Evolutionary conservation across 2,888 invertebrate species (phyloP), one percentile per base, ranked within the genome.

Genomic region (Clistopyga incitator): DNA sequence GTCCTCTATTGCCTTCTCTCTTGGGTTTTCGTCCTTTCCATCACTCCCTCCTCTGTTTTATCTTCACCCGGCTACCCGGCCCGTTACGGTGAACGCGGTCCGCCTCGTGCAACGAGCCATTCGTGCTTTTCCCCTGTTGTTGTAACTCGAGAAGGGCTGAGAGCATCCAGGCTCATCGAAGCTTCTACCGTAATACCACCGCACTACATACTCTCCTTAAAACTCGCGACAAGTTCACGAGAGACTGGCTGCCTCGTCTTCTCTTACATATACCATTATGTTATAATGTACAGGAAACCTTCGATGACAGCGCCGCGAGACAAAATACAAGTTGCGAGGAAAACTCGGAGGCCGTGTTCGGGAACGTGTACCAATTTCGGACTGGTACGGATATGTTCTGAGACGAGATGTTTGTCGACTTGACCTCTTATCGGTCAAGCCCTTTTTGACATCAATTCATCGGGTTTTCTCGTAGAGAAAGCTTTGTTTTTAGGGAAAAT

Each of bases 121-220:
- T 68, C 78, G 45, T 64, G 81, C 79, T 76, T 77, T 67, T 76
- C 74, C 77, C 76, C 50, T 65, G 83, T 80, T 74, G 72, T 64
- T 72, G 81, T 78, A 84, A 84, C 81, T 74, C 74, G 81, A 78
- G 80, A 75, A 68, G 72, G 50, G 74, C 78, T 59, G 68, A 78
- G 65, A 83, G 74, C 77, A 74, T 81, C 74, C 56, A 74, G 74
- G 74, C 77, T 74, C 80, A 64, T 80, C 80, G 83, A 78, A 80
- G 83, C 80, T 83, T 74, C 83, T 52, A 77, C 42, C 54, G 47
- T 70, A 70, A 64, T 64, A 64, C 74, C 70, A 47, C 52, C 11
- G 42, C 38, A 13, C 59, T 59, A 77, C 45, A 50, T 34, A 23
- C 42, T 38, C 45, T 50, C 59, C 67, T 65, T 72, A 67, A 79